phyloP scores from a whole-genome alignment of 2,113 vertebrate genomes.

The Bungarus multicinctus region DNA sequence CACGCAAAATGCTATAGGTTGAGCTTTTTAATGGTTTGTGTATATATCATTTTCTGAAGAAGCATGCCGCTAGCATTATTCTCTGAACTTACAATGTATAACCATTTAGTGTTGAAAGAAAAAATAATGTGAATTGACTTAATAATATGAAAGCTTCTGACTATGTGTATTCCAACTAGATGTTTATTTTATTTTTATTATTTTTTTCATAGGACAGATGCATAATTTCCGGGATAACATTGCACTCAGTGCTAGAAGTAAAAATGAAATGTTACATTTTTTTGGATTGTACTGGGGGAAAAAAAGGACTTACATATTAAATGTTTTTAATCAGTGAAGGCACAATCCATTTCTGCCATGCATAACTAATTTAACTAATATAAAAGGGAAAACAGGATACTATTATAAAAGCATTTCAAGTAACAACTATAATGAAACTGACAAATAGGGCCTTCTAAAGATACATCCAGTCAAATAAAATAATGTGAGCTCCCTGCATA shows the following conservation, averaged over 20 bases:
- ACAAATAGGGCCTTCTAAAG: constrained; percentile 28
- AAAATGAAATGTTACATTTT: constrained; percentile 47
- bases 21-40: constrained; percentile 64
- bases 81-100: constrained; percentile 60
- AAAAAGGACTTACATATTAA: background rate
- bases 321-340: background rate
- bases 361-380: constrained; percentile 40
- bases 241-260: constrained; percentile 47
- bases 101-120: constrained; percentile 51
- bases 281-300: constrained; percentile 31
- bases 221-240: constrained; percentile 61
- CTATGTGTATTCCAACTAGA: background rate
- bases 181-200: background rate
- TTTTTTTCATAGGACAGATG: constrained; percentile 39
- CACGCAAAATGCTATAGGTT: constrained; percentile 48
- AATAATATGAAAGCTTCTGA: constrained; percentile 35
- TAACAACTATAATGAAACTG: constrained; percentile 27
- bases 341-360: constrained; percentile 54
- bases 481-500: background rate
- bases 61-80: constrained; percentile 57
- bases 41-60: constrained; percentile 67
- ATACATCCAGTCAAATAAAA: background rate
- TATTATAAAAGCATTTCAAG: constrained; percentile 29
- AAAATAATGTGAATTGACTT: constrained; percentile 61
- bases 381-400: constrained; percentile 41